These are phyloP conservation scores for Gymnodraco acuticeps DNA, from an alignment of 2,797 vertebrate species.

Conservation along the genomic window DNA sequence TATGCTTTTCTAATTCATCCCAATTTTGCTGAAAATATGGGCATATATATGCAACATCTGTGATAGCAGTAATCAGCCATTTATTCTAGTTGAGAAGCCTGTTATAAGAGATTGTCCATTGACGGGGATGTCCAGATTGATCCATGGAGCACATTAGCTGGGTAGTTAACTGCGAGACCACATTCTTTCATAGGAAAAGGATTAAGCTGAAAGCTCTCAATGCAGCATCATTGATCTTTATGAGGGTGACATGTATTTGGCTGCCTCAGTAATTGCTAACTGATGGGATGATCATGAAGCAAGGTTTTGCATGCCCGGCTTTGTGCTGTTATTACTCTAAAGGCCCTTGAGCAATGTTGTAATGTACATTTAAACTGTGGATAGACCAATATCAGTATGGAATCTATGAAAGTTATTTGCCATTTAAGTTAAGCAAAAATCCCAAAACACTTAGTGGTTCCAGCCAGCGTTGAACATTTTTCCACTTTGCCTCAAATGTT, in stretches of 20 bases:
- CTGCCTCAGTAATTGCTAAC: slow-evolving; percentile 24
- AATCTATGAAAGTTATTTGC: not conserved
- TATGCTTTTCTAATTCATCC: not conserved
- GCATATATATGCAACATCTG: slow-evolving; percentile 11
- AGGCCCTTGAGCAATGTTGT: not conserved
- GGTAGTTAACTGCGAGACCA: slow-evolving; percentile 35
- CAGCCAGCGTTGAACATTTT: no score
- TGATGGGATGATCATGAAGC: slow-evolving; percentile 15
- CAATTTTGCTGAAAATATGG: not conserved
- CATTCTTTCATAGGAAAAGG: slow-evolving; percentile 17
- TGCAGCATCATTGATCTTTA: slow-evolving; percentile 25
- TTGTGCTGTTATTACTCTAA: not conserved
- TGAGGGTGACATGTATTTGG: slow-evolving; percentile 3
- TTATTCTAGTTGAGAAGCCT: slow-evolving; percentile 26
- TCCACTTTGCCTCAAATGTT: no score
- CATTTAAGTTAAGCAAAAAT: not conserved
- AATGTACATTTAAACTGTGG: not conserved
- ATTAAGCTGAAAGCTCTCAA: slow-evolving; percentile 17
- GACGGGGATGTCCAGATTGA: slow-evolving; percentile 45
- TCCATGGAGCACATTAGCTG: slow-evolving; percentile 52
- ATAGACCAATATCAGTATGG: not conserved
- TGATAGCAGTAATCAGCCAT: slow-evolving; percentile 25
- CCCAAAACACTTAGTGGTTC: not conserved
- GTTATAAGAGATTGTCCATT: slow-evolving; percentile 41
- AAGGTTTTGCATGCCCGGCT: slow-evolving; percentile 12